Conservation (phyloP, 2,888 invertebrate species). For the Hoplodrina blanda region DNA sequence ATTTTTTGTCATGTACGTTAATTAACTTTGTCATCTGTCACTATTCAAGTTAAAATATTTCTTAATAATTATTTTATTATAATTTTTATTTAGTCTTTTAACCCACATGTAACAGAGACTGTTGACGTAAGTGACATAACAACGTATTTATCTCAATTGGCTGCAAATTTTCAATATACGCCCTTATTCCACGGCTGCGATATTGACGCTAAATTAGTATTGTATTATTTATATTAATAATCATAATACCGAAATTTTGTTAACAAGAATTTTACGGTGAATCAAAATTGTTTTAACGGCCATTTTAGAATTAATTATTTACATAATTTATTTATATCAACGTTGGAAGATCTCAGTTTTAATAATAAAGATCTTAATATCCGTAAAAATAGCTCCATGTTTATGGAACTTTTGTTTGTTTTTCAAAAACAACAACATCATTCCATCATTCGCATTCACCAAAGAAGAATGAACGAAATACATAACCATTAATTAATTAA, state of each 20-base stretch:
- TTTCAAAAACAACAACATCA: not conserved
- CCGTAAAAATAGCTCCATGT: not conserved
- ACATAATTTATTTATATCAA: not conserved
- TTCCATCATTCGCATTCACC: not conserved
- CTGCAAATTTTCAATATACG: not conserved
- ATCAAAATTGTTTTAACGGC: conserved; percentile 1
- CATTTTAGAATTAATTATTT: not conserved
- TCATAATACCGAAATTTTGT: conserved; percentile 2
- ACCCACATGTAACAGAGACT: too few relatives aligned
- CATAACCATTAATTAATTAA: not conserved
- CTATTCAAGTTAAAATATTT: too few relatives aligned
- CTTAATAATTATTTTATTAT: too few relatives aligned
- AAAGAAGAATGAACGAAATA: not conserved
- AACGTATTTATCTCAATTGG: not conserved
- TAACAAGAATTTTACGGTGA: not conserved
- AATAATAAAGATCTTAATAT: not conserved
- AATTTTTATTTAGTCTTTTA: too few relatives aligned
- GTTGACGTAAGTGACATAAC: too few relatives aligned
- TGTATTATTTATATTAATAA: conserved; percentile 5
- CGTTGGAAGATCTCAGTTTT: conserved; percentile 13
- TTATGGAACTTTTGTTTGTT: not conserved
- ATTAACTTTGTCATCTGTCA: too few relatives aligned
- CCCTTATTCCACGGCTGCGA: not conserved
- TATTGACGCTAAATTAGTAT: not conserved
- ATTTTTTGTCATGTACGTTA: too few relatives aligned